Evolutionary conservation across 2,888 invertebrate species (phyloP).

Genomic region (Hesperia comma): DNA sequence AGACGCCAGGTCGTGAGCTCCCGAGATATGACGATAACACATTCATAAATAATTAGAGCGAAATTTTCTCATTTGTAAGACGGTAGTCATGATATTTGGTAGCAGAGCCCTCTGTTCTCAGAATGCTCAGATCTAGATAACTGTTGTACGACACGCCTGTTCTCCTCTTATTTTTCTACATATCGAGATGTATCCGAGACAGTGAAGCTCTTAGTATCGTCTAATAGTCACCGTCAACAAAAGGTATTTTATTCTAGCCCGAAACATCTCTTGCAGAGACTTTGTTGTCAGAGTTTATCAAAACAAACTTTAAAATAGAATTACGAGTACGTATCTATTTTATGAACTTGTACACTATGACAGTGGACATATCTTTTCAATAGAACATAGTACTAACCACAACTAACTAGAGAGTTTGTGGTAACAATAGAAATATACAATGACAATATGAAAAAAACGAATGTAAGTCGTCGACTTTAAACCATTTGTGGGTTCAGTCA

Average conservation of each 20-base stretch:
- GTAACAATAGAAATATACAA: conserved; percentile 36
- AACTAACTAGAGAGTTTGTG: conserved; percentile 27
- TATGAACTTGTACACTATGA: neutral
- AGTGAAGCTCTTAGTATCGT: conserved; percentile 32
- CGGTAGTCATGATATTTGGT: conserved; percentile 83
- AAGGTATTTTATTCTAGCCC: neutral
- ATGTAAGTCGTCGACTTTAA: conserved; percentile 36
- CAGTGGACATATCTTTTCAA: conserved; percentile 12
- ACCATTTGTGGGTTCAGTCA: conserved; percentile 70
- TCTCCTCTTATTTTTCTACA: conserved; percentile 67
- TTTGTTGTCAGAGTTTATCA: conserved; percentile 1
- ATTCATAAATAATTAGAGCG: conserved; percentile 85
- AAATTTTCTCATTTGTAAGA: conserved; percentile 85
- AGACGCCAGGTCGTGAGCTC: conserved; percentile 82
- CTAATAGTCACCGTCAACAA: conserved; percentile 30
- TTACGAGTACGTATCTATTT: neutral
- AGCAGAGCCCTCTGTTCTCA: conserved; percentile 75
- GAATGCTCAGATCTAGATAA: conserved; percentile 78
- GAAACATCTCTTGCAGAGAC: neutral
- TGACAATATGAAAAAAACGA: conserved; percentile 36
- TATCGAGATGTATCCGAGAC: conserved; percentile 37
- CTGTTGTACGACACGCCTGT: conserved; percentile 75
- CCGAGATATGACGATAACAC: conserved; percentile 83
- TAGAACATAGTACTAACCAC: conserved; percentile 25
- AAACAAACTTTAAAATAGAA: conserved; percentile 1